Base-by-base conservation (phyloP, 2,113 vertebrate genomes). In the Channa maculata region DNA sequence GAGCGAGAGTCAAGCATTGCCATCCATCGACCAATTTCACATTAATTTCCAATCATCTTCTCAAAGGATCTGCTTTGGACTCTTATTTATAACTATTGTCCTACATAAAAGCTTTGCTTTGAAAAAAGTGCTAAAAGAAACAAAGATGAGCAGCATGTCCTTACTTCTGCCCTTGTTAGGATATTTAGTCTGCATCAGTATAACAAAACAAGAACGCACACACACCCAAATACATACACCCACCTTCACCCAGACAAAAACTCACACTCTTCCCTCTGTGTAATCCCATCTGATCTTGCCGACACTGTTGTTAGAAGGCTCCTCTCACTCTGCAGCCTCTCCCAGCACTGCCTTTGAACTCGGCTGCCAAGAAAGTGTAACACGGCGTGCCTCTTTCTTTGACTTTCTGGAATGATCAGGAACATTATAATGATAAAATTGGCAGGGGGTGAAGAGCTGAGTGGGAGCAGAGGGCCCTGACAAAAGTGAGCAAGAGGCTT, bases 361-460 rank as follows among this genome's bases (percentile, higher is more conserved):
- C 15, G 0, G 41, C 72, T 78, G 89, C 92, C 93, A 94, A 92
- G 87, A 90, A 88, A 90, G 84, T 83, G 67, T 75, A 81, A 80
- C 78, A 67, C 82, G 0, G 64, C 49, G 43, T 64, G 76, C 71
- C 67, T 84, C 65, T 79, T 75, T 85, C 71, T 79, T 77, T 77
- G 83, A 85, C 89, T 85, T 72, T 86, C 86, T 80, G 88, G 88
- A 91, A 87, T 89, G 84, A 91, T 88, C 82, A 71, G 86, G 86
- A 86, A 88, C 91, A 92, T 90, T 82, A 76, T 88, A 77, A 92
- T 82, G 90, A 85, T 88, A 84, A 90, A 89, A 88, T 83, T 89
- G 77, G 65, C 75, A 58, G 79, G 61, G 70, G 76, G 72, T 50
- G 80, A 75, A 65, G 63, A 65, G 83, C 68, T 39, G 85, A 84